Conservation (phyloP, 2,113 vertebrate species). For the Anthoscopus minutus region DNA sequence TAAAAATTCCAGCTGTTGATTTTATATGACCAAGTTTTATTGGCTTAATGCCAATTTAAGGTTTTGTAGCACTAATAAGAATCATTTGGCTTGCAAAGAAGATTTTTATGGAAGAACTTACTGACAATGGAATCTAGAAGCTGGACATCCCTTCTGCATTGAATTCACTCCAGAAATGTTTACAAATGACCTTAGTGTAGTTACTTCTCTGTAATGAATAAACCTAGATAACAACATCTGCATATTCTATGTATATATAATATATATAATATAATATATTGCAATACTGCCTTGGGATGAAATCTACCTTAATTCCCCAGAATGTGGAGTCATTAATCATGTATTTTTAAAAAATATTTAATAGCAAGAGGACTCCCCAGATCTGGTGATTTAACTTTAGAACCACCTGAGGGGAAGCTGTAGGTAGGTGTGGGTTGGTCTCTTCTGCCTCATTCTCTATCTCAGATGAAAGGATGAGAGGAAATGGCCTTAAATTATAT, state of each 20-base stretch:
- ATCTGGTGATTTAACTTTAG: neutral
- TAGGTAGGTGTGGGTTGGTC: neutral
- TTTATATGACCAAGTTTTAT: neutral
- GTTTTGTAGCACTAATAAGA: neutral
- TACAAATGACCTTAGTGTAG: neutral
- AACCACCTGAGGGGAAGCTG: neutral
- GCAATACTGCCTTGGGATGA: neutral
- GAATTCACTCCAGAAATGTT: neutral
- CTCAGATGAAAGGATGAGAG: neutral
- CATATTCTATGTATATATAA: no score
- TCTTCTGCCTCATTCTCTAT: neutral
- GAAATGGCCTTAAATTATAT: neutral
- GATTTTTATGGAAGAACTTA: neutral
- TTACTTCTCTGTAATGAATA: neutral
- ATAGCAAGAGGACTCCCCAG: neutral
- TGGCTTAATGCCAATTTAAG: neutral
- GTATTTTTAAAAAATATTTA: neutral
- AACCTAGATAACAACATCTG: neutral
- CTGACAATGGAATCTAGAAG: neutral
- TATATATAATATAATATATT: no score
- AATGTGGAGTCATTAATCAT: neutral
- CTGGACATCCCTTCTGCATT: neutral
- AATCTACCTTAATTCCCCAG: neutral
- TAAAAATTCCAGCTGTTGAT: neutral
- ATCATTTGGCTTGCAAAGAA: neutral